A percentile compares a stretch with the other conserved stretches of the same genome.
Evolutionary conservation across 1,140 invertebrate genomes (phyloP).

Genomic region (Teleopsis dalmanni): DNA sequence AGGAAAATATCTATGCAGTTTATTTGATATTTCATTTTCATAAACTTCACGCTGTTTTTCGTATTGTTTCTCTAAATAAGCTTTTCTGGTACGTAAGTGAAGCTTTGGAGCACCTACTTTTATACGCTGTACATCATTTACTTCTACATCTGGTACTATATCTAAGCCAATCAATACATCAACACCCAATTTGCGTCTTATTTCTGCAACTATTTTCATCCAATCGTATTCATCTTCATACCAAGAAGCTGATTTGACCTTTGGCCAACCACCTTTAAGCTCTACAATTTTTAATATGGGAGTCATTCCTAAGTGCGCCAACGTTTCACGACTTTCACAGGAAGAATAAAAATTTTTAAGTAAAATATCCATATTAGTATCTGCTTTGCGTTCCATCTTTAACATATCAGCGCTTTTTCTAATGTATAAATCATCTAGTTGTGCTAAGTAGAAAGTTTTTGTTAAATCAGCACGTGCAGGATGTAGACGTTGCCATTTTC

Average conservation of each 20-base stretch:
- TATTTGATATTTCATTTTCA: slow-evolving; percentile 16
- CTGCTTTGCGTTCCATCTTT: slow-evolving; percentile 16
- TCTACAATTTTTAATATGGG: slow-evolving; percentile 25
- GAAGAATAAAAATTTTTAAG: slow-evolving; percentile 75
- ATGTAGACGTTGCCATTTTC: slow-evolving; percentile 53
- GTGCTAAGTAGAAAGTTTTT: slow-evolving; percentile 71
- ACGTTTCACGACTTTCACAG: slow-evolving; percentile 55
- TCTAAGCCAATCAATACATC: slow-evolving; percentile 34
- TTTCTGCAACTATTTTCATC: slow-evolving; percentile 25
- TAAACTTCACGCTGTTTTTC: slow-evolving; percentile 20
- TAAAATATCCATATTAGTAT: slow-evolving; percentile 46
- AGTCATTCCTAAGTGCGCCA: slow-evolving; percentile 16
- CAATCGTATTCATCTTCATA: slow-evolving; percentile 36
- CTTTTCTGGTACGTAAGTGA: slow-evolving; percentile 18
- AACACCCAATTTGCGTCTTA: slow-evolving; percentile 28
- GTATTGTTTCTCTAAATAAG: slow-evolving; percentile 19
- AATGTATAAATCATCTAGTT: slow-evolving; percentile 48
- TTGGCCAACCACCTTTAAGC: slow-evolving; percentile 34
- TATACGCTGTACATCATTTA: slow-evolving; percentile 29
- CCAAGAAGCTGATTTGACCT: slow-evolving; percentile 26
- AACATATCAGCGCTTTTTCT: slow-evolving; percentile 35
- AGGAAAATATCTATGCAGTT: slow-evolving; percentile 27
- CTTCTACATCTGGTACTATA: slow-evolving; percentile 30
- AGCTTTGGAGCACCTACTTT: slow-evolving; percentile 32
- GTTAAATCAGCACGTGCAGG: slow-evolving; percentile 33